These are phyloP conservation scores for Synaphobranchus kaupii DNA, from an alignment of 2,797 vertebrate genomes.

Conservation along the genomic window DNA sequence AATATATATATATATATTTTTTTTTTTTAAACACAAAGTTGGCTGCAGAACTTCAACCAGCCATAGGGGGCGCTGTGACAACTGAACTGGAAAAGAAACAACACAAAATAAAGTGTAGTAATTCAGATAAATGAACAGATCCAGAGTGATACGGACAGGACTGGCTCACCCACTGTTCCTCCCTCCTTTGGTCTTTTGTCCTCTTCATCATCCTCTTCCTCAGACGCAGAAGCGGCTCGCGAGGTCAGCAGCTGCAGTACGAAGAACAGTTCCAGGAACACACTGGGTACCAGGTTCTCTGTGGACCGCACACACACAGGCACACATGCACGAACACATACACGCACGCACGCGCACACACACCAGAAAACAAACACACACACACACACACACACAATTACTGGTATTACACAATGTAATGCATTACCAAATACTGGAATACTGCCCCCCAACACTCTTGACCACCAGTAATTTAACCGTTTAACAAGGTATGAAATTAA, in stretches of 20 bases:
- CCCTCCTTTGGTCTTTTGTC: conserved; percentile 47
- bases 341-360: neutral
- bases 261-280: conserved; percentile 97
- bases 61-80: neutral
- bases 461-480: neutral
- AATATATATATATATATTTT: too few relatives aligned
- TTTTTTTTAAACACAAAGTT: too few relatives aligned
- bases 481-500: neutral
- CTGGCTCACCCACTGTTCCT: conserved; percentile 57
- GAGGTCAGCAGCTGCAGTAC: conserved; percentile 92
- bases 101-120: neutral
- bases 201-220: conserved; percentile 61
- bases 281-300: conserved; percentile 96
- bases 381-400: conserved; percentile 4
- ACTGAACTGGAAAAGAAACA: neutral
- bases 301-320: conserved; percentile 49
- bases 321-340: neutral
- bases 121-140: neutral
- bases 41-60: neutral
- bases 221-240: conserved; percentile 66
- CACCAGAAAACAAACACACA: conserved; percentile 45
- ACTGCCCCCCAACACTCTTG: neutral
- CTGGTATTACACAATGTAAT: neutral
- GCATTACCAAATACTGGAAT: neutral
- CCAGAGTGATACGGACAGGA: neutral